Percentiles rank a stretch among this genome's conserved stretches.
Conservation (phyloP, 2,888 invertebrate species). For the Orthonychiurus folsomi region DNA sequence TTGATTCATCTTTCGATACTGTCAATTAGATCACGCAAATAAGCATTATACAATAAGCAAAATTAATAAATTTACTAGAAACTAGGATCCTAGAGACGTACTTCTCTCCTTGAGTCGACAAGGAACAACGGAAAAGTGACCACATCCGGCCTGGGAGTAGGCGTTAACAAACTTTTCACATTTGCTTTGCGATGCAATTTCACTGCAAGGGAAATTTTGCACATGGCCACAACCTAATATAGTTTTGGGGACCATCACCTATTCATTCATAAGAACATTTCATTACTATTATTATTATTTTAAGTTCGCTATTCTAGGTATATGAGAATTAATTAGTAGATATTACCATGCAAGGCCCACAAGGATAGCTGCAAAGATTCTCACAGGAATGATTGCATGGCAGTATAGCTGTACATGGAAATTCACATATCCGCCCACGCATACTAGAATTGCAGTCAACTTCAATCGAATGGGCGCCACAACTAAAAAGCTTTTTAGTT, state of each 20-base stretch:
- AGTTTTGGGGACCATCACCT: not conserved
- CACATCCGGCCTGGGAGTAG: not conserved
- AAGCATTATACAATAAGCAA: not conserved
- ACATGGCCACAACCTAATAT: slow-evolving; percentile 1
- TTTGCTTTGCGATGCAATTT: not conserved
- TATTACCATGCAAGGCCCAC: slow-evolving; percentile 22
- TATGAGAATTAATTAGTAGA: no score
- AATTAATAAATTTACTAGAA: not conserved
- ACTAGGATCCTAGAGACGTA: no score
- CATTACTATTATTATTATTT: no score
- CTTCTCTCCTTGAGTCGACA: no score
- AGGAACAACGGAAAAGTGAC: not conserved
- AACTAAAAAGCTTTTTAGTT: not conserved
- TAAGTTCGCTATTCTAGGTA: no score
- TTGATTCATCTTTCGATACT: slow-evolving; percentile 40
- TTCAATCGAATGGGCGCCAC: not conserved
- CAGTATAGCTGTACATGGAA: not conserved
- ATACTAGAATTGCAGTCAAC: not conserved
- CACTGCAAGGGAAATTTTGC: slow-evolving; percentile 5
- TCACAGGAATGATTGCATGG: slow-evolving; percentile 7
- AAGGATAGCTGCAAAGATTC: slow-evolving; percentile 15
- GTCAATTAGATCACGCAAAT: not conserved
- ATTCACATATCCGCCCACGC: not conserved
- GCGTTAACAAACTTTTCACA: not conserved
- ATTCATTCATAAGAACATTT: no score